Conservation (phyloP, 2,797 vertebrate genomes). For the Rhynchotus rufescens region DNA sequence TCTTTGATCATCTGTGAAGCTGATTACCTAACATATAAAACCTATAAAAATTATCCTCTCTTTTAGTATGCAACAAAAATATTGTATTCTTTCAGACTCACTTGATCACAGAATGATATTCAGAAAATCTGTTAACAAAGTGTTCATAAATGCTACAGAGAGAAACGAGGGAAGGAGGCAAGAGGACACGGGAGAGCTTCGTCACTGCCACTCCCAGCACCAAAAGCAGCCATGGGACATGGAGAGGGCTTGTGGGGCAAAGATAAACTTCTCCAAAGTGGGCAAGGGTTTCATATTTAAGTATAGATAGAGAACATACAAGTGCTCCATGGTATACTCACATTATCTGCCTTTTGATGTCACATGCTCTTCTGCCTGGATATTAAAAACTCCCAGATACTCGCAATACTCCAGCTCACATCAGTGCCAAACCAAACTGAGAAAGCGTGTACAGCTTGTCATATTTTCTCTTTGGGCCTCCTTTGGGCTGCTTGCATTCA, state of each 20-base stretch:
- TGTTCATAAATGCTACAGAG: not conserved
- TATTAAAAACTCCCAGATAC: not conserved
- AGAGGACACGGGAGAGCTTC: not conserved
- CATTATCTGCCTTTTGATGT: not conserved
- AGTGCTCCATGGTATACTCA: not conserved
- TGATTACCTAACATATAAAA: slow-evolving; percentile 69
- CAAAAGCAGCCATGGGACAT: not conserved
- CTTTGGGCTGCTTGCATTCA: not conserved
- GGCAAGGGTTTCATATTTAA: slow-evolving; percentile 41
- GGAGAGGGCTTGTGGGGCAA: not conserved
- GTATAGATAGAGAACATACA: not conserved
- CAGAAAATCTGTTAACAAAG: not conserved
- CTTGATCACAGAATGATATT: not conserved
- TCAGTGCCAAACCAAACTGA: not conserved
- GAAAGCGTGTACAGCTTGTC: not conserved
- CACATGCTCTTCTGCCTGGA: not conserved
- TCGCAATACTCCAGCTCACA: not conserved
- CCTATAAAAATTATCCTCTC: slow-evolving; percentile 55
- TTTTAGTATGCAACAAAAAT: slow-evolving; percentile 61
- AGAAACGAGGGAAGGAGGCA: not conserved
- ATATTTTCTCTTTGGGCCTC: not conserved
- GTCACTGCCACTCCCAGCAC: not conserved
- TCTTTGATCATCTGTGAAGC: slow-evolving; percentile 70
- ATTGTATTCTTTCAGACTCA: slow-evolving; percentile 10
- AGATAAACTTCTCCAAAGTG: not conserved